Evolutionary conservation across 2,888 invertebrate species (phyloP), one percentile per base, ranked within the genome.

Genomic region (Caenorhabditis sp.): DNA sequence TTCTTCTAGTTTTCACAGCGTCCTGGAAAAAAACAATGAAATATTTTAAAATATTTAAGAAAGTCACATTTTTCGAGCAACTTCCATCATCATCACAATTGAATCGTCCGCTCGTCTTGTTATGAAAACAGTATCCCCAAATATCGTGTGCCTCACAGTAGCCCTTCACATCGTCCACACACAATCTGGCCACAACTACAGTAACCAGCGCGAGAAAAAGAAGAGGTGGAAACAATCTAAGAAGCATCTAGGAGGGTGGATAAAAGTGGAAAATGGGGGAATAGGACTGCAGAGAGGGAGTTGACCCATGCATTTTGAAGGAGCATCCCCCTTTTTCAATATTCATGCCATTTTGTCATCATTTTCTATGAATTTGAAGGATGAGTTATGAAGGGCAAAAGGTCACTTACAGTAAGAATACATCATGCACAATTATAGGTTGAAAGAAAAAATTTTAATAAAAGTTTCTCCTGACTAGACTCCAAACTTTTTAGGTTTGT

Each of bases 81-180:
- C 72, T 82, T 14, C 62, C 69, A 43, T 67, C 70, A 23, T 83
- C 83, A 66, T 83, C 83, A 66, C 83, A 83, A 61, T 81, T 72
- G 69, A 83, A 83, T 21, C 58, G 64, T 1, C 81, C 83, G 19
- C 73, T 69, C 10, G 79, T 76, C 58, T 83, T 83, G 71, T 83
- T 82, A 65, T 82, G 83, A 65, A 81, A 83, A 37, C 83, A 83
- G 79, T 79, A 83, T n/a, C 82, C 82, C 73, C 78, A 79, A 59
- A 80, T 61, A 23, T 81, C 76, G 59, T 81, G 74, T 1, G 77
- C 78, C 57, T 72, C 65, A 60, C 83, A 83, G 57, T 66, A 76
- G 26, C 83, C 71, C 64, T 71, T 71, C 43, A 63, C 66, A 51
- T 68, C 62, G 21, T 73, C 65, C 4, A 73, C 66, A 66, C 72